Conservation (phyloP, 2,797 vertebrate species). For the Mus spretus region DNA sequence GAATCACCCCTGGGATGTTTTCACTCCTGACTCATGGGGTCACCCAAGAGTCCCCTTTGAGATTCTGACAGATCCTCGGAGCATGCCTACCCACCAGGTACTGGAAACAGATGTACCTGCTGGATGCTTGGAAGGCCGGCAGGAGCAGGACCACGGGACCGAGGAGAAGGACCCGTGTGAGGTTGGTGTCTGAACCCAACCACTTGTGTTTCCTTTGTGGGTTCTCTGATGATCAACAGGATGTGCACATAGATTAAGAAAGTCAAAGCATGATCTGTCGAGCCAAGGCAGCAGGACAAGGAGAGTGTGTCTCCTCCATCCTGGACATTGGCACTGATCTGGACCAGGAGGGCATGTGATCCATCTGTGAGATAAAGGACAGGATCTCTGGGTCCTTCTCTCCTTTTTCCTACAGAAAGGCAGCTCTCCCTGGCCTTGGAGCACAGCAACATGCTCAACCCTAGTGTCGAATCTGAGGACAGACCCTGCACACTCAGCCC, state of each 20-base stretch:
- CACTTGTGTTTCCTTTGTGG: neutral
- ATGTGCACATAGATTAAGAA: neutral
- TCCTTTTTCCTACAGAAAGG: neutral
- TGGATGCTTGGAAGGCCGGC: constrained; percentile 37
- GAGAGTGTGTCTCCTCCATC: neutral
- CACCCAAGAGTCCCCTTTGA: constrained; percentile 90
- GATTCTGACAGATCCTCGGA: constrained; percentile 89
- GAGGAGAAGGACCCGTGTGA: constrained; percentile 68
- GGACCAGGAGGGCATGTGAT: neutral
- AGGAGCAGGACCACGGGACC: constrained; percentile 44
- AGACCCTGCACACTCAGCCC: neutral
- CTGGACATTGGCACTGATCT: neutral
- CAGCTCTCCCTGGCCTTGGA: neutral
- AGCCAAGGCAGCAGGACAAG: neutral
- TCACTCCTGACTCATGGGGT: constrained; percentile 90
- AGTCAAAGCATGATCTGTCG: neutral
- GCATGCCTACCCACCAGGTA: constrained; percentile 84
- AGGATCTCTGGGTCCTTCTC: neutral
- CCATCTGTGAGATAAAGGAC: neutral
- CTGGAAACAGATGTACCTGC: constrained; percentile 75
- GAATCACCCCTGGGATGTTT: constrained; percentile 88
- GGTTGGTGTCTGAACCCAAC: constrained; percentile 28
- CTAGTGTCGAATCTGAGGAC: neutral
- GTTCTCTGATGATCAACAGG: neutral
- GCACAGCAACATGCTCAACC: neutral